A percentile compares a stretch with the other conserved stretches of the same genome.
Evolutionary conservation across 2,113 vertebrate genomes (phyloP).

Genomic region (Bubo scandiacus): DNA sequence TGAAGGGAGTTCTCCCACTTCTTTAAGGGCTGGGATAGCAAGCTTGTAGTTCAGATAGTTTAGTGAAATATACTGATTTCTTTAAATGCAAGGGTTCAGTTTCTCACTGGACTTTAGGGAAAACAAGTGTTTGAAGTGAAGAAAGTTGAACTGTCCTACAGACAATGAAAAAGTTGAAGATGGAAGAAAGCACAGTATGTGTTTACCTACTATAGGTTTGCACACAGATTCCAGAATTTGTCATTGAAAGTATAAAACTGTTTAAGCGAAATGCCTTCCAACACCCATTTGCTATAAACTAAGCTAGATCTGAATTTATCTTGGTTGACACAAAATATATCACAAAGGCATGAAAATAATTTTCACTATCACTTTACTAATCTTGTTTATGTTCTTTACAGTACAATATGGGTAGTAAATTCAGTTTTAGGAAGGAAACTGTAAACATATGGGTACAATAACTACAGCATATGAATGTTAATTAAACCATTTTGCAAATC

Average conservation of each 20-base stretch:
- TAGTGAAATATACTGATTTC: not conserved
- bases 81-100: not conserved
- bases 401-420: not conserved
- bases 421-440: not conserved
- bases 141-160: not conserved
- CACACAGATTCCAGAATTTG: not conserved
- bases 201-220: not conserved
- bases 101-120: not conserved
- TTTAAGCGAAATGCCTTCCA: not conserved
- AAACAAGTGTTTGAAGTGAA: not conserved
- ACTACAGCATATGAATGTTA: not conserved
- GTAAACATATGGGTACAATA: not conserved
- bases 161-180: not conserved
- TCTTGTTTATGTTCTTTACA: not conserved
- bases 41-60: not conserved
- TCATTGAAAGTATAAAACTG: not conserved
- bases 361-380: not conserved
- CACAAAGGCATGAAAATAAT: not conserved
- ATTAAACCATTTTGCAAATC: not conserved
- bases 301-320: too few species aligned
- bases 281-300: not conserved
- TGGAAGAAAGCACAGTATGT: not conserved
- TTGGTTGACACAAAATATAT: not conserved
- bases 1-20: not conserved
- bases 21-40: not conserved